These are phyloP conservation scores for Colletes gigas DNA, from an alignment of 1,140 invertebrate species.

Conservation along the genomic window DNA sequence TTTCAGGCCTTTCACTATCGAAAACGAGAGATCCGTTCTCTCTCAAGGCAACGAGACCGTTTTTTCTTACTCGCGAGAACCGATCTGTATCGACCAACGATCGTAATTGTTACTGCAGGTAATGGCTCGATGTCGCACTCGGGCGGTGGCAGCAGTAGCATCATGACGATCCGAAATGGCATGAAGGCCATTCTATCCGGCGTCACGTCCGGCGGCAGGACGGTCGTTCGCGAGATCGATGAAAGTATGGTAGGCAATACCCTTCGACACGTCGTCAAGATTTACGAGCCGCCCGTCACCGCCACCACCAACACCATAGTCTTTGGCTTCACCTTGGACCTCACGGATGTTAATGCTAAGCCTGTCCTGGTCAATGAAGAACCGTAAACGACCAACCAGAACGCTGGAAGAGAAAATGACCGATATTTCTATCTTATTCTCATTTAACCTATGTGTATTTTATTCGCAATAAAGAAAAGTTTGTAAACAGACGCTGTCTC, in stretches of 20 bases:
- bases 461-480: neutral
- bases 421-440: too few relatives aligned
- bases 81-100: neutral
- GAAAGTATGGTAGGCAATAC: slow-evolving; percentile 44
- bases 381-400: too few relatives aligned
- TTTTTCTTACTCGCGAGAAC: neutral
- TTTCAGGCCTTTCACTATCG: slow-evolving; percentile 63
- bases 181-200: slow-evolving; percentile 39
- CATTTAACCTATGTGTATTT: too few relatives aligned
- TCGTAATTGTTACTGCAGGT: neutral
- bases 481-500: too few relatives aligned
- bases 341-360: slow-evolving; percentile 52
- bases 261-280: slow-evolving; percentile 55
- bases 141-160: neutral
- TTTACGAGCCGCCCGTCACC: slow-evolving; percentile 57
- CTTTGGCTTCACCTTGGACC: slow-evolving; percentile 54
- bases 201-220: slow-evolving; percentile 42
- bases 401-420: too few relatives aligned
- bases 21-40: slow-evolving; percentile 28
- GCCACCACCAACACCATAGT: slow-evolving; percentile 13
- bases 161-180: neutral
- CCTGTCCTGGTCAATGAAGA: slow-evolving; percentile 45
- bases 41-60: slow-evolving; percentile 21
- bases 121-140: neutral
- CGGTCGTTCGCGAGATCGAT: slow-evolving; percentile 50